These are phyloP conservation scores for Thymallus thymallus DNA, from an alignment of 2,113 vertebrate genomes.

Conservation along the genomic window DNA sequence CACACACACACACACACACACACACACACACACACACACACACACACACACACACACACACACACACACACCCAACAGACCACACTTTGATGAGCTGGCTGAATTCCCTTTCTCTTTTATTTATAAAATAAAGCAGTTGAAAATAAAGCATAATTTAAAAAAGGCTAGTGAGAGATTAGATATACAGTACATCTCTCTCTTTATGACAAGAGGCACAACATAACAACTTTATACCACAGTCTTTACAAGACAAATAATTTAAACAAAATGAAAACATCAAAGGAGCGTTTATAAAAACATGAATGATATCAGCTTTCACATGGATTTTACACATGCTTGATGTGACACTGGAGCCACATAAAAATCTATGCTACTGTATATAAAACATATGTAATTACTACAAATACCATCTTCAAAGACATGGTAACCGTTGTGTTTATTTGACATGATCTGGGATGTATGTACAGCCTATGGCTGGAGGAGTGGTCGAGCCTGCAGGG, in stretches of 20 bases:
- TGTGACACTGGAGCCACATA: neutral
- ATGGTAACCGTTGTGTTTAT: constrained; percentile 5
- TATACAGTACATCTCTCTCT: constrained; percentile 45
- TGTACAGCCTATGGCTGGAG: neutral
- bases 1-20: neutral
- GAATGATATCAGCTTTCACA: constrained; percentile 13
- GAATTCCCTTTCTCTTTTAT: constrained; percentile 42
- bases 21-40: too few relatives aligned
- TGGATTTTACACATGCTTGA: constrained; percentile 28
- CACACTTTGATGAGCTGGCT: neutral
- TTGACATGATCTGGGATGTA: constrained; percentile 4
- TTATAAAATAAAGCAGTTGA: constrained; percentile 49
- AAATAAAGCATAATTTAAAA: constrained; percentile 31
- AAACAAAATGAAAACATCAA: constrained; percentile 44
- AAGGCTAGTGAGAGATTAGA: constrained; percentile 25
- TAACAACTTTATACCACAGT: constrained; percentile 67
- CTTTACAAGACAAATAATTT: constrained; percentile 92
- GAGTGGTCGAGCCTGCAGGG: neutral
- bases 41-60: neutral
- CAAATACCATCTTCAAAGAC: constrained; percentile 16
- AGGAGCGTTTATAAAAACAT: neutral
- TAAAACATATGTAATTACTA: constrained; percentile 24
- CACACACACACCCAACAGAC: too few relatives aligned
- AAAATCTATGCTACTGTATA: constrained; percentile 25
- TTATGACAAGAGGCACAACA: constrained; percentile 78